phyloP scores from a whole-genome alignment of 1,140 invertebrate species.

The Drosophila mayri region DNA sequence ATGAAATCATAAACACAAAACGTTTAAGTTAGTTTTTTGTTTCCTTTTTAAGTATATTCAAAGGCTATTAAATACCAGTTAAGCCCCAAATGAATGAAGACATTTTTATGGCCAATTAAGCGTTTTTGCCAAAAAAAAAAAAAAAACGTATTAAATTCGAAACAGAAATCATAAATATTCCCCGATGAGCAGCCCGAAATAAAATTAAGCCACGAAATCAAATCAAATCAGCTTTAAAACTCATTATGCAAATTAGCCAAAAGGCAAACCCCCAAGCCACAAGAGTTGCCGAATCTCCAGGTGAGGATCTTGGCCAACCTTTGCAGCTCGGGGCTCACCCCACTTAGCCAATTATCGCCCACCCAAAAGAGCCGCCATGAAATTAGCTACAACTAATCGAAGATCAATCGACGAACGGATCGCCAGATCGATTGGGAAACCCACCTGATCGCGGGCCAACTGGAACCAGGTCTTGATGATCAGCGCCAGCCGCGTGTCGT shows the following conservation, averaged over 20 bases:
- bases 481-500: slow-evolving; percentile 92
- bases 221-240: slow-evolving; percentile 81
- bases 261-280: slow-evolving; percentile 3
- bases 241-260: slow-evolving; percentile 77
- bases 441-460: slow-evolving; percentile 94
- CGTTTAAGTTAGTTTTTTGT: slow-evolving; percentile 16
- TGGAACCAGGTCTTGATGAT: slow-evolving; percentile 97
- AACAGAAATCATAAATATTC: slow-evolving; percentile 72
- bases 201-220: slow-evolving; percentile 31
- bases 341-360: slow-evolving; percentile 72
- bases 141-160: slow-evolving; percentile 48
- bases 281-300: slow-evolving; percentile 29
- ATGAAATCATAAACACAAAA: slow-evolving; percentile 50
- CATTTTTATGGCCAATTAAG: slow-evolving; percentile 82
- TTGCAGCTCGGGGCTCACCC: slow-evolving; percentile 37
- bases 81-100: slow-evolving; percentile 66
- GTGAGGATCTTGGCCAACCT: slow-evolving; percentile 55
- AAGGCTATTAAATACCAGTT: slow-evolving; percentile 33
- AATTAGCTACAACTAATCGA: slow-evolving; percentile 65
- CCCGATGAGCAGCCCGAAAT: slow-evolving; percentile 36
- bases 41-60: slow-evolving; percentile 5
- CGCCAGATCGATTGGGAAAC: slow-evolving; percentile 25
- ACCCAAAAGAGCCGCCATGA: slow-evolving; percentile 41
- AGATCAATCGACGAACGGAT: slow-evolving; percentile 24
- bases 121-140: slow-evolving; percentile 41